Conservation (phyloP, 2,888 invertebrate genomes). For the Acrobasis repandana region DNA sequence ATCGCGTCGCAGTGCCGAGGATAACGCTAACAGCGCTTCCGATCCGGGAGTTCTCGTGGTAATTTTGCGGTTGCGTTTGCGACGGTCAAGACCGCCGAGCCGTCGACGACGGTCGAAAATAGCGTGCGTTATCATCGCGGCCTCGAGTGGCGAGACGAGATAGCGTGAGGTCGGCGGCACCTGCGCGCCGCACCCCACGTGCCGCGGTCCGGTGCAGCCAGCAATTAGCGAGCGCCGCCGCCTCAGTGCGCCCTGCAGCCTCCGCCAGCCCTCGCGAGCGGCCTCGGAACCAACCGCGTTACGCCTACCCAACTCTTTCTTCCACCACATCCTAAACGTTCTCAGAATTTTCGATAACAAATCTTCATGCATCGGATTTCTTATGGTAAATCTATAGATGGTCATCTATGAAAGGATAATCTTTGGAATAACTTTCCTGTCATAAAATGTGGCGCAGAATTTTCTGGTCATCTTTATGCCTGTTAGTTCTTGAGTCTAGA, state of each 20-base stretch:
- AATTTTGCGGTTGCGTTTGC: constrained; percentile 67
- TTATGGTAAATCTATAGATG: background rate
- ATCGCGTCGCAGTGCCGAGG: constrained; percentile 34
- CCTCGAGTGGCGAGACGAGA: constrained; percentile 77
- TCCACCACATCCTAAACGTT: background rate
- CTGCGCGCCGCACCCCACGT: constrained; percentile 71
- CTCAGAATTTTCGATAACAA: background rate
- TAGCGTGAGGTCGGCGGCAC: constrained; percentile 80
- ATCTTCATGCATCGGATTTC: background rate
- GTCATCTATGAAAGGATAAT: background rate
- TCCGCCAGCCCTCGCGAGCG: constrained; percentile 22
- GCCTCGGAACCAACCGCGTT: background rate
- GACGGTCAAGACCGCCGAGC: constrained; percentile 67
- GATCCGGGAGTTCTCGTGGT: constrained; percentile 62
- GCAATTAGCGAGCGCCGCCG: constrained; percentile 43
- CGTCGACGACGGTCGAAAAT: constrained; percentile 66
- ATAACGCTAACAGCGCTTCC: constrained; percentile 47
- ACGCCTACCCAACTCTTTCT: constrained; percentile 6
- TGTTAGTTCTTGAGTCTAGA: background rate
- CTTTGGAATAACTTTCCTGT: background rate
- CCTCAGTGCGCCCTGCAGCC: constrained; percentile 31
- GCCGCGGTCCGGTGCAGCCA: constrained; percentile 54
- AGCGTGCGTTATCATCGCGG: constrained; percentile 79
- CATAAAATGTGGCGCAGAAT: background rate
- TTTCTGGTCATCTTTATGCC: background rate